Base-by-base conservation (phyloP, 2,888 invertebrate species). In the Campoplex capitator region DNA sequence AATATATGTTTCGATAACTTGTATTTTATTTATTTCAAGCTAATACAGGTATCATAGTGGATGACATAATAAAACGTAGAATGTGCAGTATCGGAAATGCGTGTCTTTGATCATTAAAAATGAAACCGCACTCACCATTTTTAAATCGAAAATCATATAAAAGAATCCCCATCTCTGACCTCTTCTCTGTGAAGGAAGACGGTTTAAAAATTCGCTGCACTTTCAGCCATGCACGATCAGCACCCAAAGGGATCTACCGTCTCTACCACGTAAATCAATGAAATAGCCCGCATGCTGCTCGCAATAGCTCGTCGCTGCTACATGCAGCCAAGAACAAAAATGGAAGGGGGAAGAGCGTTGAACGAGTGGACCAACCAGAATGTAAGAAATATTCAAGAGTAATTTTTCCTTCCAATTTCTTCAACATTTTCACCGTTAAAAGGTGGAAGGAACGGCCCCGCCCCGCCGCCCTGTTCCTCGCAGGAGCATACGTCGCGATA, bases 241-340 rank as follows among this genome's bases (percentile, higher is more conserved):
- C 2, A 38, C 38, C 38, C 35, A 62, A 13, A 38, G 38, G 23
- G 16, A 28, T 67, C 38, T 74, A 56, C 4, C 42, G 7, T 48
- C 38, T 23, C 23, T 23, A 23, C 23, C 23, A 23, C 23, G 23
- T 23, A 81, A 81, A 81, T 81, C 73, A 51, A 81, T 81, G 71
- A 80, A 71, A 62, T 23, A 71, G 35, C 35, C 71, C 62, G 3
- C 13, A 13, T 71, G 23, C 45, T 13, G 62, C 56, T 42, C 2
- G n/a, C n/a, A n/a, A n/a, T n/a, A n/a, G n/a, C 23, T 23, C 23
- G 23, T 23, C 23, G 23, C 23, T 23, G 23, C 23, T 23, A 23
- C 23, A n/a, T n/a, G n/a, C n/a, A 56, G 28, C 68, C 11, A n/a
- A 18, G 62, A 16, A 18, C 16, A 32, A 32, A 11, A 7, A n/a